Base-by-base conservation (phyloP, 2,888 invertebrate species). In the Rhagophthalmus giganteus region DNA sequence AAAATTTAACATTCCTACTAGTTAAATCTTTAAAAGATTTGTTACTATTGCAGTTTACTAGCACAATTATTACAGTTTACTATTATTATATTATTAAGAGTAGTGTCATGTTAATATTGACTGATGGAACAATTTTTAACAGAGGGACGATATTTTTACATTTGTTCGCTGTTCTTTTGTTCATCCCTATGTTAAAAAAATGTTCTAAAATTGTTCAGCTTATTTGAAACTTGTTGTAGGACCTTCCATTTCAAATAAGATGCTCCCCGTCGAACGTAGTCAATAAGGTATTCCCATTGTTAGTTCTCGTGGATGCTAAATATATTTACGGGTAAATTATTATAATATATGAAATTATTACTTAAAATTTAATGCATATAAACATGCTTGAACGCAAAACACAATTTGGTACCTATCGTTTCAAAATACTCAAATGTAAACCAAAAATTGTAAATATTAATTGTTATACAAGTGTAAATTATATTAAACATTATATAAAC, bases 1-100 rank as follows among this genome's bases (percentile, higher is more conserved):
- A 54, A 60, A 60, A 60, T 66, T 66, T 53, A 65, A 68, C 69
- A 69, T 69, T 69, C 69, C 69, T 67, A 65, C 57, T 53, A 53
- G 53, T 24, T 53, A 53, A 39, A 42, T 59, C 56, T 56, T 52
- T 58, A 33, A 38, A 39, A 44, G 37, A 39, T 41, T 40, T 45
- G 38, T 54, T 54, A 41, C 38, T 42, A 49, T 48, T 20, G 37
- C 44, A 47, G 34, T 54, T 54, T 34, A 49, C 54, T 41, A 52
- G 45, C 52, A 52, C 45, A 52, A 52, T 41, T 44, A n/a, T n/a
- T n/a, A n/a, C n/a, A n/a, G n/a, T n/a, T n/a, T n/a, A n/a, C n/a
- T 45, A 45, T 28, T 45, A 37, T 45, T n/a, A 35, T 15, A 45
- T 48, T 48, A 46, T 12, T 38, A 40, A 10, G 39, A 34, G 48